Evolutionary conservation across 2,113 vertebrate species (phyloP), one percentile per base, ranked within the genome.

Genomic region (Rana temporaria): DNA sequence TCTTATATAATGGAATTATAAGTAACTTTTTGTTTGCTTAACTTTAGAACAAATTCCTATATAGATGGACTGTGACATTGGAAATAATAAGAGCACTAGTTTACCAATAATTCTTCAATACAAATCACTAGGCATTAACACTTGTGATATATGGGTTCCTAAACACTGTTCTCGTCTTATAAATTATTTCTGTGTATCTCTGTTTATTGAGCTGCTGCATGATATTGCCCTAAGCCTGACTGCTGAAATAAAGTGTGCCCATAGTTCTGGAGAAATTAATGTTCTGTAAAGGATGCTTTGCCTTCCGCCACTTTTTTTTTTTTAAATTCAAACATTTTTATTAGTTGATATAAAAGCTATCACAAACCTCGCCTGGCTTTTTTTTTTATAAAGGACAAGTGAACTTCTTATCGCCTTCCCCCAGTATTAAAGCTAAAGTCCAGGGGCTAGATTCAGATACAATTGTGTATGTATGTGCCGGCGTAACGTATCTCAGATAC

Each of bases 91-190:
- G 26, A 30, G 9, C 11, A 26, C 22, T 16, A 0, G 16, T 55
- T 18, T 71, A 55, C 26, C 55, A 55, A 55, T 71, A 71, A 30
- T 18, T 26, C 52, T 18, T 14, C 55, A 53, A n/a, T 9, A 71
- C 20, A 55, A 55, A 71, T 71, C 48, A 55, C 26, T 71, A 18
- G 55, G 69, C 20, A 26, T 71, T 55, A 55, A 26, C 55, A 26
- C 69, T 56, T 71, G 5, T 55, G 22, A 24, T 71, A 48, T 71
- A 48, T 52, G 19, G 42, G 53, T 22, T 53, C 42, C 20, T 71
- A 53, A 38, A 17, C 48, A 42, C 68, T 24, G 15, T 71, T 53
- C 20, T 53, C 42, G 16, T 42, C 38, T 30, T 30, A 30, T 30
- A 30, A 30, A 30, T 30, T 30, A 30, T 42, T 71, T 53, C 48